Percentiles rank a stretch among this genome's conserved stretches.
phyloP scores from a whole-genome alignment of 2,888 invertebrate species.

The Trimorus sp. region DNA sequence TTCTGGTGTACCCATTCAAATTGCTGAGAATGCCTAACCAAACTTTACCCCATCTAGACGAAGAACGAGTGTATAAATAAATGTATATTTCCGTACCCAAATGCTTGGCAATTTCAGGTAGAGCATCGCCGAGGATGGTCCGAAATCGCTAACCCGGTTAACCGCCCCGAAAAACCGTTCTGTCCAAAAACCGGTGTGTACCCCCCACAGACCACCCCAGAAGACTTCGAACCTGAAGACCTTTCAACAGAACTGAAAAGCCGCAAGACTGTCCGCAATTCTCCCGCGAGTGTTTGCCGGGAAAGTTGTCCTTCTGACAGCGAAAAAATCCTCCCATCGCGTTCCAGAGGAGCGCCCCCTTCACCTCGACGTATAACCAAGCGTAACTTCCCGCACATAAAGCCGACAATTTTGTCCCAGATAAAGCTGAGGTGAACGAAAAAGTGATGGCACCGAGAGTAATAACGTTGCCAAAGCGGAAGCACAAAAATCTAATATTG shows the following conservation, averaged over 20 bases:
- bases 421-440: conserved; percentile 1
- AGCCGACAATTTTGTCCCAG: conserved; percentile 36
- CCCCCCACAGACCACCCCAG: too few relatives aligned
- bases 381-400: conserved; percentile 51
- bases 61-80: conserved; percentile 6
- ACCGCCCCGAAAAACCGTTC: too few relatives aligned
- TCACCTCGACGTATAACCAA: conserved; percentile 40
- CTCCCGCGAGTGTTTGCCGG: too few relatives aligned
- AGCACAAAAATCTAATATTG: conserved; percentile 36
- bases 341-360: conserved; percentile 35
- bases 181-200: too few relatives aligned
- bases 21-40: conserved; percentile 10
- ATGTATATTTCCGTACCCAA: neutral
- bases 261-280: too few relatives aligned
- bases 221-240: too few relatives aligned
- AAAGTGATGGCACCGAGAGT: conserved; percentile 29
- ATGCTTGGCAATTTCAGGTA: neutral
- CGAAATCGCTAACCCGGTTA: too few relatives aligned
- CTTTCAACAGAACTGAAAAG: too few relatives aligned
- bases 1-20: conserved; percentile 30
- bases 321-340: too few relatives aligned
- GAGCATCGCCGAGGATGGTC: too few relatives aligned
- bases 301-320: neutral
- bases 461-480: conserved; percentile 55
- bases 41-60: conserved; percentile 25